Conservation (phyloP, 2,888 invertebrate species). For the Carterocephalus palaemon region DNA sequence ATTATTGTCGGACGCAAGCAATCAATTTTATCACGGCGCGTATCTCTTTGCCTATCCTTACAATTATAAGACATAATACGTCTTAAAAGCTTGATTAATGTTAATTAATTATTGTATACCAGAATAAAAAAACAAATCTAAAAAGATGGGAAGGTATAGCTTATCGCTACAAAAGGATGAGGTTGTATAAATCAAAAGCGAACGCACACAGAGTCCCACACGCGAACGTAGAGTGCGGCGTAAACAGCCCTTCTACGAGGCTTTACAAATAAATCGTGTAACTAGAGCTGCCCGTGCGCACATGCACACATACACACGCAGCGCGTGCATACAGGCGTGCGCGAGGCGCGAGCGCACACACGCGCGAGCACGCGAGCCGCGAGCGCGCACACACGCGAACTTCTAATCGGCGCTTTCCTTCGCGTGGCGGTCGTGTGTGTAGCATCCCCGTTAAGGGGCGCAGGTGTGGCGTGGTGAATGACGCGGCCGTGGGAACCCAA, state of each 20-base stretch:
- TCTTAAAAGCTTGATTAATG: constrained; percentile 24
- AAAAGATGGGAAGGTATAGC: constrained; percentile 41
- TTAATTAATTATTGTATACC: constrained; percentile 18
- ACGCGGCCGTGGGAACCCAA: constrained; percentile 72
- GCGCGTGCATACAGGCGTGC: constrained; percentile 18
- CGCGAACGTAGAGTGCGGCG: constrained; percentile 37
- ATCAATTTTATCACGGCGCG: constrained; percentile 19
- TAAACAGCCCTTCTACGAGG: constrained; percentile 52
- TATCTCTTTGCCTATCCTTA: constrained; percentile 14
- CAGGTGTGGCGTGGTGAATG: constrained; percentile 74
- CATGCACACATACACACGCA: constrained; percentile 35
- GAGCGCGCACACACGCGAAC: constrained; percentile 35
- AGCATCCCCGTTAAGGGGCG: constrained; percentile 73
- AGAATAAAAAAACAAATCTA: constrained; percentile 32
- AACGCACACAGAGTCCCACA: constrained; percentile 34
- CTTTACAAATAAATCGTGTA: constrained; percentile 56
- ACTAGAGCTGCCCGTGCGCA: constrained; percentile 39
- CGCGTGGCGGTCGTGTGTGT: constrained; percentile 76
- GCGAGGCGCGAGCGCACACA: constrained; percentile 38
- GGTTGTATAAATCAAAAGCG: constrained; percentile 48
- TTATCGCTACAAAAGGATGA: constrained; percentile 45
- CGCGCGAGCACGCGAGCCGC: constrained; percentile 34
- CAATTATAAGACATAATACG: constrained; percentile 22
- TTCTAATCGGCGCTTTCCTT: constrained; percentile 69
- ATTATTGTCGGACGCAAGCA: constrained; percentile 17